These are phyloP conservation scores for Athripsodes cinereus DNA, from an alignment of 2,888 invertebrate species.

Conservation along the genomic window DNA sequence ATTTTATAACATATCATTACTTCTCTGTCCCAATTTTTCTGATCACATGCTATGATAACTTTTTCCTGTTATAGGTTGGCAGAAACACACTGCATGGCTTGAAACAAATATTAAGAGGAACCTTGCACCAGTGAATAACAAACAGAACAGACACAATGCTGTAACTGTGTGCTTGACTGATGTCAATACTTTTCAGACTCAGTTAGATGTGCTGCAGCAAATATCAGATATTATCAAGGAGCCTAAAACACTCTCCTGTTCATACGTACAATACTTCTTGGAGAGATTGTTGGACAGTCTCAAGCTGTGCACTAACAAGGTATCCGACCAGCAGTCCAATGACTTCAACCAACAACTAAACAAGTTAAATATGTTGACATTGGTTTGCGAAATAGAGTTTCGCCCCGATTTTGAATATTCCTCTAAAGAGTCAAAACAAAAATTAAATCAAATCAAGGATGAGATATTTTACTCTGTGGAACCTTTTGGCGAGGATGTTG, in stretches of 20 bases:
- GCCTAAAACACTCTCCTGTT: not conserved
- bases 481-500: not conserved
- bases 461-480: not conserved
- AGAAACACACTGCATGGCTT: too few species aligned
- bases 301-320: not conserved
- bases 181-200: not conserved
- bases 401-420: too few species aligned
- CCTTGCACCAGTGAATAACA: too few species aligned
- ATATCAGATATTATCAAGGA: not conserved
- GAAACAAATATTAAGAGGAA: too few species aligned
- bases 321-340: conserved; percentile 4
- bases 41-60: too few species aligned
- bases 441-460: not conserved
- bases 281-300: not conserved
- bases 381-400: not conserved
- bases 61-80: too few species aligned
- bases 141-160: too few species aligned
- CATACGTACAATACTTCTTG: not conserved
- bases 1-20: too few species aligned
- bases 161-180: not conserved
- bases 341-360: not conserved
- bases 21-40: too few species aligned
- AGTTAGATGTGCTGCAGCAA: not conserved
- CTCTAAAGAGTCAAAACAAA: not conserved
- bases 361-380: not conserved